Evolutionary conservation across 2,888 invertebrate species (phyloP), one percentile per base, ranked within the genome.

Genomic region (Drosophila ustulata): DNA sequence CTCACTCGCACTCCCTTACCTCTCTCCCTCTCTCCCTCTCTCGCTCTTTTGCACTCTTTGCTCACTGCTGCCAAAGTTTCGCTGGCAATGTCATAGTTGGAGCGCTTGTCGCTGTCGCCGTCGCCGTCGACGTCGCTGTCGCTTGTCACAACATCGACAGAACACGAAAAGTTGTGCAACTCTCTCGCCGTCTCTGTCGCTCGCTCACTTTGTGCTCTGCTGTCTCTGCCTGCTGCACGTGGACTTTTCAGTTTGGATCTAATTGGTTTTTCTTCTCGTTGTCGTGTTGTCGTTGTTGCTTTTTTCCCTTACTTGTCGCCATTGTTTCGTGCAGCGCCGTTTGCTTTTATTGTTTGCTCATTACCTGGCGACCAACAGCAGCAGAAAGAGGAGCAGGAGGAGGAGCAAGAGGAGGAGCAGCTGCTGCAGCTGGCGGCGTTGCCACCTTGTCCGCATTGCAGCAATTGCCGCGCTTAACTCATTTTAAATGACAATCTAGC

Each of bases 401-500:
- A 45, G 59, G 41, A 63, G 9, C 50, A 13, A 7, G n/a, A 7
- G 9, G 25, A 18, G n/a, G 9, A 37, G 11, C n/a, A 37, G 50
- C 51, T 32, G 30, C 41, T 25, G 49, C 18, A 18, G 28, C 43
- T 41, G 58, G 13, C 47, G 28, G 56, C 66, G 58, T 66, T 57
- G 70, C 58, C 46, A 78, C 49, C 53, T 69, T 81, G 78, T 82
- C 86, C 81, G 83, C 83, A 83, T 68, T 83, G 83, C 83, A 83
- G 83, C 84, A 82, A 67, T 85, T 72, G 79, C 75, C 53, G 30
- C 75, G 76, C 82, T 89, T 90, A 91, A 91, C 87, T 90, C 85
- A 86, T 90, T 89, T 83, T 82, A 91, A 91, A 90, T 89, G 90
- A 90, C 90, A 91, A 88, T 89, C 89, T 91, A 83, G 90, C 90